A percentile compares a stretch with the other conserved stretches of the same genome.
Evolutionary conservation across 1,140 invertebrate genomes (phyloP).

Genomic region (Polypedilum pembai): DNA sequence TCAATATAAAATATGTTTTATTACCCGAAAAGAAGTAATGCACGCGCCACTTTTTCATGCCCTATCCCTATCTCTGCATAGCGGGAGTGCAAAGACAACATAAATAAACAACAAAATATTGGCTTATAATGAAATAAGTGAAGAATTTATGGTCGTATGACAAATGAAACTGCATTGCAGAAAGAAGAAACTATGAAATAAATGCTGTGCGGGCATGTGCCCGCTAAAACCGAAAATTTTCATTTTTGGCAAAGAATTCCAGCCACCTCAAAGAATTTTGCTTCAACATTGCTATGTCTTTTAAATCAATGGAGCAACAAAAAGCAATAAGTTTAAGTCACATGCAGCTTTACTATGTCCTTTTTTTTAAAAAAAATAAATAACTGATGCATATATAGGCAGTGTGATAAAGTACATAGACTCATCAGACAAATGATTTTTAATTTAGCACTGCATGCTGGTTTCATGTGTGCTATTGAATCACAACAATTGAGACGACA

Average conservation of each 20-base stretch:
- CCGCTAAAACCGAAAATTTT: neutral
- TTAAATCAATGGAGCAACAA: neutral
- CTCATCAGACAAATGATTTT: slow-evolving; percentile 25
- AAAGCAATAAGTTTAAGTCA: neutral
- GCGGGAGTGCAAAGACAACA: slow-evolving; percentile 20
- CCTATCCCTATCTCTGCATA: neutral
- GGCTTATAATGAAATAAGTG: slow-evolving; percentile 27
- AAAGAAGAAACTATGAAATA: slow-evolving; percentile 17
- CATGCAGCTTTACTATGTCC: neutral
- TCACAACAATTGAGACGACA: neutral
- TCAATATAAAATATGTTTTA: slow-evolving; percentile 7
- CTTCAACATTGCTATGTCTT: neutral
- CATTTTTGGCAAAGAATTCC: neutral
- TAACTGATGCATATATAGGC: neutral
- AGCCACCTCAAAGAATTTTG: slow-evolving; percentile 1
- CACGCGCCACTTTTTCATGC: slow-evolving; percentile 21
- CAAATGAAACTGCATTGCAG: slow-evolving; percentile 16
- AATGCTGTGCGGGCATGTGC: slow-evolving; percentile 2
- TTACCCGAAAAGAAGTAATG: slow-evolving; percentile 16
- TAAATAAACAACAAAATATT: slow-evolving; percentile 29
- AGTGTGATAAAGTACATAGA: neutral
- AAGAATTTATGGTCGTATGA: slow-evolving; percentile 24
- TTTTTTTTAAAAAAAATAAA: neutral
- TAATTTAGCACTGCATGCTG: slow-evolving; percentile 21
- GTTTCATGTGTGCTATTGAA: neutral